These are phyloP conservation scores for Drosophila baimaii DNA, from an alignment of 1,140 invertebrate species.

Conservation along the genomic window DNA sequence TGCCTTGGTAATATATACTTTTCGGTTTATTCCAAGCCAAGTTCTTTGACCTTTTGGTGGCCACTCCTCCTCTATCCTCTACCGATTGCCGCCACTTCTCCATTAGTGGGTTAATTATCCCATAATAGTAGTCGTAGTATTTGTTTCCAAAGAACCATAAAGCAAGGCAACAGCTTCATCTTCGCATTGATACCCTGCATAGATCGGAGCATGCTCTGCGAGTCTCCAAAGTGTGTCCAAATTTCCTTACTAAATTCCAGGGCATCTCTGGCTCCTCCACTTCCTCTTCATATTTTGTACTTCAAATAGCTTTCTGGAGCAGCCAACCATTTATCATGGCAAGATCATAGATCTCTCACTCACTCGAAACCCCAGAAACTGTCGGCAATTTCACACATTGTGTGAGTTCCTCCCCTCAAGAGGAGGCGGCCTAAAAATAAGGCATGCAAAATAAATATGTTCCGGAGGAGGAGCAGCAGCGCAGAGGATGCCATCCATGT, in stretches of 20 bases:
- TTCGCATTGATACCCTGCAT: constrained; percentile 8
- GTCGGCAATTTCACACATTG: constrained; percentile 53
- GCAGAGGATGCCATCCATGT: neutral
- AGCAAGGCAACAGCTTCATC: constrained; percentile 14
- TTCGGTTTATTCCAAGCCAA: neutral
- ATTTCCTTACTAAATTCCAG: neutral
- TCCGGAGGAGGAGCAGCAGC: neutral
- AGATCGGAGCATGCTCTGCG: neutral
- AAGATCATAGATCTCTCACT: constrained; percentile 28
- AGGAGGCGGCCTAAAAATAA: constrained; percentile 26
- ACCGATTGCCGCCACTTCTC: neutral
- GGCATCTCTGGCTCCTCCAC: constrained; percentile 1
- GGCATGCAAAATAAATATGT: constrained; percentile 48
- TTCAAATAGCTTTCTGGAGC: constrained; percentile 21
- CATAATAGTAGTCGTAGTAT: constrained; percentile 4
- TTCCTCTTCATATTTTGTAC: constrained; percentile 5
- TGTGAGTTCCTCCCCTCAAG: no score
- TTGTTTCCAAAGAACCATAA: constrained; percentile 25
- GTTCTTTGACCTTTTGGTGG: constrained; percentile 9
- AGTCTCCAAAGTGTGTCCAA: neutral
- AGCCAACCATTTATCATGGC: constrained; percentile 29
- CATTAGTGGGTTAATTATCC: constrained; percentile 37
- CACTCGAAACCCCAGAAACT: constrained; percentile 15
- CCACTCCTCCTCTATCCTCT: constrained; percentile 8
- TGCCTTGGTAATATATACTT: constrained; percentile 1